Conservation (phyloP, 2,113 vertebrate genomes). For the Podilymbus podiceps region DNA sequence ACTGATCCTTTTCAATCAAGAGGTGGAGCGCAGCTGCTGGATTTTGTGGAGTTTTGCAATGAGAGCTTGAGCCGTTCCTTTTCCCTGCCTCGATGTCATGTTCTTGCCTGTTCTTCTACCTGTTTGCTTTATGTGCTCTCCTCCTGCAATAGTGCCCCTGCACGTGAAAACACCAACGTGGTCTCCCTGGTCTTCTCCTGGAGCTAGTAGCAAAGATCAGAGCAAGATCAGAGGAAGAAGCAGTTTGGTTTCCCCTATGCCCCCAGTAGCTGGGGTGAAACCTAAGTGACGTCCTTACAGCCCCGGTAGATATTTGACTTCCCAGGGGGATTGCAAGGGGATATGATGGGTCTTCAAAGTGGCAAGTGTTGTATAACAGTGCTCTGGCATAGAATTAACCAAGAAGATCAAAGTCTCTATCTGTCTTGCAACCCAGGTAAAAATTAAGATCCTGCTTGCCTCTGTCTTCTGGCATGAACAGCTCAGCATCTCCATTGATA, state of each 20-base stretch:
- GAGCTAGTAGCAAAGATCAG: neutral
- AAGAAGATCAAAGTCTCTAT: neutral
- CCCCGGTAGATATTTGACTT: neutral
- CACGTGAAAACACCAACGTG: accelerated
- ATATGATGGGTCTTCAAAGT: neutral
- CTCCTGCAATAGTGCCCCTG: neutral
- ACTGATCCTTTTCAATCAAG: neutral
- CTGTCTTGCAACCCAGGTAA: neutral
- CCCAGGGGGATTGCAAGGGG: neutral
- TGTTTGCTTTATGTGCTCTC: neutral
- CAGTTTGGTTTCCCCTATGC: neutral
- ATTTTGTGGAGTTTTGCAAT: neutral
- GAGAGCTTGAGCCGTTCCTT: neutral
- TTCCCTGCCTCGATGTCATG: neutral
- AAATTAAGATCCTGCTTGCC: neutral
- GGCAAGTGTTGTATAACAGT: neutral
- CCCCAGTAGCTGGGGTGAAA: neutral
- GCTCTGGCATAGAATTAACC: neutral
- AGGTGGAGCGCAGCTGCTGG: neutral
- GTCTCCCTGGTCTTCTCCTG: neutral
- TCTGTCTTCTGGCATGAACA: neutral
- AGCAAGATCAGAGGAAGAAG: neutral
- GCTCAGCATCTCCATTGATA: neutral
- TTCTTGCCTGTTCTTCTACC: neutral
- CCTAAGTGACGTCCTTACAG: neutral